A percentile compares a stretch with the other conserved stretches of the same genome.
Evolutionary conservation across 1,140 invertebrate genomes (phyloP).

Genomic region (Sycophaga agraensis): DNA sequence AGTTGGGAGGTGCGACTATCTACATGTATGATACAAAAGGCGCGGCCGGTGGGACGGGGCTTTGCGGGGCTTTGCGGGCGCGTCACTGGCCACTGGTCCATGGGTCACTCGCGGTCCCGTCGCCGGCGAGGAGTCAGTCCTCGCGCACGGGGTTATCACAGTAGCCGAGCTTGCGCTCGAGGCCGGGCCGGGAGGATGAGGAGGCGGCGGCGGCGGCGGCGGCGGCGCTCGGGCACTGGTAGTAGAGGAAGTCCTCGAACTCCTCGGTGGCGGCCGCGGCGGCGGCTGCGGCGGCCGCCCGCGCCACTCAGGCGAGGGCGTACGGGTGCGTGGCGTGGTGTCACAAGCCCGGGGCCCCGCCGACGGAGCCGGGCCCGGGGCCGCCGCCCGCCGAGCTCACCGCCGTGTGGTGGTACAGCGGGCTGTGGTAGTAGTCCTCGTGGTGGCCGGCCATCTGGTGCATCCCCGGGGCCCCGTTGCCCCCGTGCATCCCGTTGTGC

Average conservation of each 20-base stretch:
- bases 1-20: no score
- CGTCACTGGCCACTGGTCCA: conserved; percentile 15
- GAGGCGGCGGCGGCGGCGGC: not conserved
- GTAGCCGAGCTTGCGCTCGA: conserved; percentile 9
- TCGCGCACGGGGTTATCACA: conserved; percentile 20
- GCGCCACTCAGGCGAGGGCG: conserved; percentile 66
- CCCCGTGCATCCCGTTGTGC: conserved; percentile 52
- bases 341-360: conserved; percentile 72
- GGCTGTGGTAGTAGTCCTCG: conserved; percentile 79
- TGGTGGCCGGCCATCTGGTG: conserved; percentile 59
- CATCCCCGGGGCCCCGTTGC: conserved; percentile 43
- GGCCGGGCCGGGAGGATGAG: not conserved
- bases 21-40: not conserved
- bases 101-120: not conserved
- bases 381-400: conserved; percentile 58
- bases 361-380: conserved; percentile 46
- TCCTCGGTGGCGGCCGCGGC: conserved; percentile 13
- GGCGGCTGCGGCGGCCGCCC: conserved; percentile 35
- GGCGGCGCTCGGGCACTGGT: conserved; percentile 34
- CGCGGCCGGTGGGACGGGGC: not conserved
- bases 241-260: conserved; percentile 11
- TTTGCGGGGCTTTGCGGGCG: not conserved
- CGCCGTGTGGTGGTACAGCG: conserved; percentile 70
- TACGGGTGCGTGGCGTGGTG: conserved; percentile 63
- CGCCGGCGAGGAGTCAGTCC: not conserved